Conservation (phyloP, 2,113 vertebrate genomes). For the Laterallus jamaicensis region DNA sequence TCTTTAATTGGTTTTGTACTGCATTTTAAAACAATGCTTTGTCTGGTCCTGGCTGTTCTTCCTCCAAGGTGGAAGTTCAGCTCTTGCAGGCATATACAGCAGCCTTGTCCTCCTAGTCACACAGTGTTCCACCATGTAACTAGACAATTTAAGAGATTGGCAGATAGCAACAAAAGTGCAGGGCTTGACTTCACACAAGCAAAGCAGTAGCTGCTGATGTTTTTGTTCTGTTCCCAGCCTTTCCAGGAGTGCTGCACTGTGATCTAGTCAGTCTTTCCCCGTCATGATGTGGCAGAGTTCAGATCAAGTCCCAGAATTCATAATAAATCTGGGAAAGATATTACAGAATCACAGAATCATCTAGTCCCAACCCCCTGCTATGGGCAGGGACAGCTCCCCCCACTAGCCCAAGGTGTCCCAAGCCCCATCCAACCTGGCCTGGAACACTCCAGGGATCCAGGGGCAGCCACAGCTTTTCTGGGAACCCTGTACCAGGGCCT, state of each 20-base stretch:
- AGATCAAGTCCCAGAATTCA: background rate
- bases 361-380: background rate
- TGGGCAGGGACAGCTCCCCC: background rate
- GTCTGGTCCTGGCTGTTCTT: background rate
- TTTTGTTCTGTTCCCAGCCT: background rate
- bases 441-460: background rate
- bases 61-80: background rate
- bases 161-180: background rate
- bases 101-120: background rate
- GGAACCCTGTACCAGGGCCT: background rate
- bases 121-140: background rate
- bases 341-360: background rate
- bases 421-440: background rate
- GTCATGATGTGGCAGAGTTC: rapidly evolving
- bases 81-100: background rate
- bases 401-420: background rate
- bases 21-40: background rate
- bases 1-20: background rate
- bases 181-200: background rate
- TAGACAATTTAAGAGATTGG: background rate
- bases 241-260: background rate
- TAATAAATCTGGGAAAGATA: background rate
- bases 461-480: background rate
- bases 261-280: background rate
- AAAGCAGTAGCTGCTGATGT: background rate